phyloP scores from a whole-genome alignment of 2,888 invertebrate species.

The Sinodicranocentrus sp. region DNA sequence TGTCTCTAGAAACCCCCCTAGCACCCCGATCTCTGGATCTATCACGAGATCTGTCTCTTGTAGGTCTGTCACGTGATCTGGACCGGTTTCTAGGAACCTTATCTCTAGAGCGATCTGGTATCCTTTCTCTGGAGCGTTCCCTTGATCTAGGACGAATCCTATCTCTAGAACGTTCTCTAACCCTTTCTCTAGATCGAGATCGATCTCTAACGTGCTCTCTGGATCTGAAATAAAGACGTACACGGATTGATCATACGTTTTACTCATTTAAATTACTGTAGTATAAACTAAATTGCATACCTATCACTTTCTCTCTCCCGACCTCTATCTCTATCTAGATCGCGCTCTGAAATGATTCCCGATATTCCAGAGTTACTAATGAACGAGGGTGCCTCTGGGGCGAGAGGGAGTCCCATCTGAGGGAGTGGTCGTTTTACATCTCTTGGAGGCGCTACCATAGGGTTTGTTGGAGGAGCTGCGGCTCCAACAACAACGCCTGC shows the following conservation, averaged over 20 bases:
- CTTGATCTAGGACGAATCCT: constrained; percentile 77
- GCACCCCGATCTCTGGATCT: constrained; percentile 49
- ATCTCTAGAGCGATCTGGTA: constrained; percentile 72
- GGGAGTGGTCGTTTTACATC: constrained; percentile 35
- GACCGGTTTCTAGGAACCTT: constrained; percentile 68
- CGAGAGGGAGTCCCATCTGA: constrained; percentile 22
- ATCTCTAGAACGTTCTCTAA: constrained; percentile 78
- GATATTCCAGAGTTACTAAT: constrained; percentile 18
- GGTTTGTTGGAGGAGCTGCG: constrained; percentile 27
- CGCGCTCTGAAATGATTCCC: constrained; percentile 79
- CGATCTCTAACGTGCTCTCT: constrained; percentile 68
- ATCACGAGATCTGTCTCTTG: constrained; percentile 46
- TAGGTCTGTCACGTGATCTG: constrained; percentile 55
- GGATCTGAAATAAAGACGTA: constrained; percentile 50
- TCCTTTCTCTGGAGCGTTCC: constrained; percentile 77
- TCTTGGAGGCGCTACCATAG: background rate
- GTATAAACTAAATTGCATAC: background rate
- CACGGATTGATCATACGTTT: too few relatives aligned
- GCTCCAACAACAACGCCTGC: constrained; percentile 19
- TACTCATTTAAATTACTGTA: too few relatives aligned
- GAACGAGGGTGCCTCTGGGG: constrained; percentile 51
- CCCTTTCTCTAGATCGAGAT: constrained; percentile 78
- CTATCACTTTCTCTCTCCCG: constrained; percentile 49
- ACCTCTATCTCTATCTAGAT: constrained; percentile 81
- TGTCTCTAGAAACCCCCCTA: constrained; percentile 16